phyloP scores from a whole-genome alignment of 2,113 vertebrate genomes.

The Oxygymnocypris stewartii region DNA sequence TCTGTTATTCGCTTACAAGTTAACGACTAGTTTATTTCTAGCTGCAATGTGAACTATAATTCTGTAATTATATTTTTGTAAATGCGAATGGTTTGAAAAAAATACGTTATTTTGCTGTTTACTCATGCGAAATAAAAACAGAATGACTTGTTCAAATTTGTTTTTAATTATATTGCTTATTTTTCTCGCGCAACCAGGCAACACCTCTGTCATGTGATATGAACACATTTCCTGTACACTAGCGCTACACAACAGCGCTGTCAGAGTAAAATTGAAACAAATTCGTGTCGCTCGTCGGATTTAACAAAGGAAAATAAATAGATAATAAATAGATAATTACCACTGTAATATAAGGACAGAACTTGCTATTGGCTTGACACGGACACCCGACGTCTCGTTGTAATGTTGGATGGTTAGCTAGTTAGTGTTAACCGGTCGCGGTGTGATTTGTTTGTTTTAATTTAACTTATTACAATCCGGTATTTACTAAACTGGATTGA shows the following conservation, averaged over 20 bases:
- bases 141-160: not conserved
- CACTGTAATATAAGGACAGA: not conserved
- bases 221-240: conserved; percentile 1
- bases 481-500: not conserved
- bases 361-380: not conserved
- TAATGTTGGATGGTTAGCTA: not conserved
- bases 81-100: not conserved
- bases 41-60: not conserved
- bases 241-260: not conserved
- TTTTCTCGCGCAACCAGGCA: not conserved
- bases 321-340: no score
- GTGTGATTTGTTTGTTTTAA: not conserved
- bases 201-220: not conserved
- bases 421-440: not conserved
- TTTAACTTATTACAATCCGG: not conserved
- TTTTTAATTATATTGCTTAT: not conserved
- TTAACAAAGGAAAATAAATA: not conserved
- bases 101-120: not conserved
- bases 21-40: not conserved
- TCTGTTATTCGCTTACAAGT: not conserved
- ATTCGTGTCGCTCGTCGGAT: not conserved
- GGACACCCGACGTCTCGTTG: not conserved
- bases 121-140: not conserved
- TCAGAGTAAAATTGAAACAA: conserved; percentile 20
- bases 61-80: not conserved